Conservation (phyloP, 1,140 invertebrate species). For the Caenorhabditis latens region DNA sequence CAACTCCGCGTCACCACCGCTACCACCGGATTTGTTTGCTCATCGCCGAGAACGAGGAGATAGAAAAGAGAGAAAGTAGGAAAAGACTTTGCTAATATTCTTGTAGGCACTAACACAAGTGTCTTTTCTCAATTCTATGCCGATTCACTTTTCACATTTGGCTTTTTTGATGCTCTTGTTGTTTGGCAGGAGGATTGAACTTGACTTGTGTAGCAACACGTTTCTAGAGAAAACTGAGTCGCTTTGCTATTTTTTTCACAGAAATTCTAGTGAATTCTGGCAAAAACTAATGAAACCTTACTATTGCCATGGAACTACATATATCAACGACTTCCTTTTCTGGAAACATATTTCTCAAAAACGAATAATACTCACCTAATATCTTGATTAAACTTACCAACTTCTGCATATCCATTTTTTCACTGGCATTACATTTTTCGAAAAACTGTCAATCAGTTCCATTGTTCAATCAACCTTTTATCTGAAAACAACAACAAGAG, state of each 20-base stretch:
- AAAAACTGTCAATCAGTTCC: background rate
- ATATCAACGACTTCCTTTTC: too few species aligned
- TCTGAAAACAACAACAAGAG: conserved; percentile 1
- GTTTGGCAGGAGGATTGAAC: too few species aligned
- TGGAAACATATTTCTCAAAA: background rate
- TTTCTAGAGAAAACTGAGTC: too few species aligned
- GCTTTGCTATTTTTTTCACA: too few species aligned
- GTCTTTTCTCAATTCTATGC: conserved; percentile 42
- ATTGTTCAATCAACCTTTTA: background rate
- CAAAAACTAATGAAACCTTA: too few species aligned
- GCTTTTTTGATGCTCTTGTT: background rate
- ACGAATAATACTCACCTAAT: conserved; percentile 8
- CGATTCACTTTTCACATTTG: conserved; percentile 43
- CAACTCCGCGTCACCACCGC: conserved; percentile 47
- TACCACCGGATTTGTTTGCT: conserved; percentile 52
- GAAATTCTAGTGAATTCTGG: too few species aligned
- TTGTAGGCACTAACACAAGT: conserved; percentile 44
- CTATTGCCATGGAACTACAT: too few species aligned
- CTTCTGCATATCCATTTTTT: conserved; percentile 17
- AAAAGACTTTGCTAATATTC: conserved; percentile 46
- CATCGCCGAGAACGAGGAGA: conserved; percentile 10
- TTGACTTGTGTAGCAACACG: too few species aligned
- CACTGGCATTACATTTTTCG: conserved; percentile 20
- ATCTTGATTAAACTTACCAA: conserved; percentile 17
- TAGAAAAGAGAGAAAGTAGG: background rate